A percentile compares a stretch with the other conserved stretches of the same genome.
Conservation (phyloP, 2,797 vertebrate species). For the Micrastur ruficollis region DNA sequence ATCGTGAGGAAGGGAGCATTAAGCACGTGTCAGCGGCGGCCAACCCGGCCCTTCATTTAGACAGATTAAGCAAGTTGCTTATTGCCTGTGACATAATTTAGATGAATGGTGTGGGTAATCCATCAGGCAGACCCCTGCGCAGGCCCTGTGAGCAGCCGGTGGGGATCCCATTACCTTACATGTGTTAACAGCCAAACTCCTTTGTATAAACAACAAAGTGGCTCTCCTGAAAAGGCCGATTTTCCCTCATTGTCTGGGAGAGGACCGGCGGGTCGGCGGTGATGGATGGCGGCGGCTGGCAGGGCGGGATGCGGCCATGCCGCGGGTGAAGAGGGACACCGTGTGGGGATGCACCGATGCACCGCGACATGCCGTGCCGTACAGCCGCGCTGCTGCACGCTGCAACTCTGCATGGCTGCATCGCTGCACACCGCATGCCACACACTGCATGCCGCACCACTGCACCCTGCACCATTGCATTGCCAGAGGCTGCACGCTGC, state of each 20-base stretch:
- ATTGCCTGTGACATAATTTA: slow-evolving; percentile 86
- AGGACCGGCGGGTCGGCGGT: slow-evolving; percentile 69
- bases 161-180: slow-evolving; percentile 87
- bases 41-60: slow-evolving; percentile 72
- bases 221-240: slow-evolving; percentile 74
- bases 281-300: slow-evolving; percentile 78
- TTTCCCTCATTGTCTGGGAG: slow-evolving; percentile 79
- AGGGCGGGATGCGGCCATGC: slow-evolving; percentile 5
- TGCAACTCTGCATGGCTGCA: not conserved
- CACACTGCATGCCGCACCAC: not conserved
- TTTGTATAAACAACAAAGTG: slow-evolving; percentile 85
- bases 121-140: slow-evolving; percentile 75
- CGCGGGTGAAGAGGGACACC: slow-evolving; percentile 73
- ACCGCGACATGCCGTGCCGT: not conserved
- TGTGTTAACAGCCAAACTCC: slow-evolving; percentile 86
- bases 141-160: slow-evolving; percentile 75
- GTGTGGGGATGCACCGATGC: slow-evolving; percentile 51
- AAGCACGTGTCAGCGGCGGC: slow-evolving; percentile 73
- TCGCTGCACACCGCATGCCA: not conserved
- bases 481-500: too few relatives aligned
- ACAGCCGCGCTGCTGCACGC: accelerated
- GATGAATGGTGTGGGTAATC: slow-evolving; percentile 86
- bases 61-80: slow-evolving; percentile 80
- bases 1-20: slow-evolving; percentile 68
- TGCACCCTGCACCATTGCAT: too few relatives aligned